A percentile compares a stretch with the other conserved stretches of the same genome.
These are phyloP conservation scores for Vidua chalybeata DNA, from an alignment of 2,113 vertebrate genomes.

Conservation along the genomic window DNA sequence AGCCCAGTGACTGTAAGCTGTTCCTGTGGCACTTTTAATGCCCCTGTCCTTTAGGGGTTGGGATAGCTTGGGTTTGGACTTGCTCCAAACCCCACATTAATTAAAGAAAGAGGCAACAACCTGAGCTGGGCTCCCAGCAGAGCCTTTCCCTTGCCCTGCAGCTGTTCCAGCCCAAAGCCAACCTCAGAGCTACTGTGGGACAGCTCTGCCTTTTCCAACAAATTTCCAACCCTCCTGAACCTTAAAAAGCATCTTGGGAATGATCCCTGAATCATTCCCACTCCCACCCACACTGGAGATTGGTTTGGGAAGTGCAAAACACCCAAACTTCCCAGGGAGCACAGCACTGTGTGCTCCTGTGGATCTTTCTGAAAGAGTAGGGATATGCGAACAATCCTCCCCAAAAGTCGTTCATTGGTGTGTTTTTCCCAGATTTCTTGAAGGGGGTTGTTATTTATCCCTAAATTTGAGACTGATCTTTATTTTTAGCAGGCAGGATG, in stretches of 20 bases:
- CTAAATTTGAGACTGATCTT: neutral
- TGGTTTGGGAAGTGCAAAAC: neutral
- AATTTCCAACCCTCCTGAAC: neutral
- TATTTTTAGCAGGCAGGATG: neutral
- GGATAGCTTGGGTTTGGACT: neutral
- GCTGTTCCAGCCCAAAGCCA: neutral
- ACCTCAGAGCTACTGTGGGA: neutral
- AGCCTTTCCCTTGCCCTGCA: neutral
- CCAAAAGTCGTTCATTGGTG: rapidly evolving
- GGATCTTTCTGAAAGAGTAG: neutral
- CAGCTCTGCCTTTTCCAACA: neutral
- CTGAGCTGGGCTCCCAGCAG: neutral
- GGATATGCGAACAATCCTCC: rapidly evolving
- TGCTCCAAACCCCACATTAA: neutral
- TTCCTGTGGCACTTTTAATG: neutral
- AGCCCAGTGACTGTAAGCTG: neutral
- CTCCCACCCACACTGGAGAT: rapidly evolving
- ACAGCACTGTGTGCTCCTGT: too few species aligned
- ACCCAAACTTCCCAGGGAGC: neutral
- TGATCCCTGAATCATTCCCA: neutral
- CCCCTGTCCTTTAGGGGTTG: neutral
- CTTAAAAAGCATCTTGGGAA: neutral
- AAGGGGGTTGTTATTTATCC: neutral
- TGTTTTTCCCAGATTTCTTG: neutral
- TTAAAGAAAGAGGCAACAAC: neutral